These are phyloP conservation scores for Elachura formosa DNA, from an alignment of 2,113 vertebrate species.

Conservation along the genomic window DNA sequence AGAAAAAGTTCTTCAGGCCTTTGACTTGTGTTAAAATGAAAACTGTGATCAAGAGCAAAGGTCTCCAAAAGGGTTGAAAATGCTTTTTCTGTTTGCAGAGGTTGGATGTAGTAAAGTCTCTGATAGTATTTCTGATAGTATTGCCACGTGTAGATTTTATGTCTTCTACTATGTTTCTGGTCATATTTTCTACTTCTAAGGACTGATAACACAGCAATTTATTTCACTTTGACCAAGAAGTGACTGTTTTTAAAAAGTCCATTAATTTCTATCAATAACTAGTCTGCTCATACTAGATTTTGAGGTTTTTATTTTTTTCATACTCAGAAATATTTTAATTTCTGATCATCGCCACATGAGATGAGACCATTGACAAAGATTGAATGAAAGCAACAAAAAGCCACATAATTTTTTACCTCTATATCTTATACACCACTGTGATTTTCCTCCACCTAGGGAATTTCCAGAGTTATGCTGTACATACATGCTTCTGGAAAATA, in stretches of 20 bases:
- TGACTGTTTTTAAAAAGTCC: not conserved
- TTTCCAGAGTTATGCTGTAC: not conserved
- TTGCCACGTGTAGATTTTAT: not conserved
- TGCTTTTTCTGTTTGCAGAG: not conserved
- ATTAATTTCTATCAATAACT: not conserved
- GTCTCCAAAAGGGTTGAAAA: not conserved
- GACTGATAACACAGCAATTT: not conserved
- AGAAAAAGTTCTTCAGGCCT: not conserved
- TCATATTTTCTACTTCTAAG: not conserved
- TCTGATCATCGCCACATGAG: not conserved
- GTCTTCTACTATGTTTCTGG: not conserved
- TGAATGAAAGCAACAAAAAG: not conserved
- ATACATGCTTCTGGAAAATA: not conserved
- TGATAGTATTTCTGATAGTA: not conserved
- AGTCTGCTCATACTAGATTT: not conserved
- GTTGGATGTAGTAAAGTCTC: not conserved
- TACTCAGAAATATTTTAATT: not conserved
- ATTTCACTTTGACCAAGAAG: not conserved
- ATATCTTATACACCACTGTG: not conserved
- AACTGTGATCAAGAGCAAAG: not conserved
- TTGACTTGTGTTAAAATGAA: not conserved
- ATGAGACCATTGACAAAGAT: not conserved
- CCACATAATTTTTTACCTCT: constrained; percentile 10
- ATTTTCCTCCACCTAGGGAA: not conserved
- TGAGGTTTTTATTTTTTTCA: not conserved